phyloP scores from a whole-genome alignment of 2,113 vertebrate genomes.

The Paedocypris sp. region DNA sequence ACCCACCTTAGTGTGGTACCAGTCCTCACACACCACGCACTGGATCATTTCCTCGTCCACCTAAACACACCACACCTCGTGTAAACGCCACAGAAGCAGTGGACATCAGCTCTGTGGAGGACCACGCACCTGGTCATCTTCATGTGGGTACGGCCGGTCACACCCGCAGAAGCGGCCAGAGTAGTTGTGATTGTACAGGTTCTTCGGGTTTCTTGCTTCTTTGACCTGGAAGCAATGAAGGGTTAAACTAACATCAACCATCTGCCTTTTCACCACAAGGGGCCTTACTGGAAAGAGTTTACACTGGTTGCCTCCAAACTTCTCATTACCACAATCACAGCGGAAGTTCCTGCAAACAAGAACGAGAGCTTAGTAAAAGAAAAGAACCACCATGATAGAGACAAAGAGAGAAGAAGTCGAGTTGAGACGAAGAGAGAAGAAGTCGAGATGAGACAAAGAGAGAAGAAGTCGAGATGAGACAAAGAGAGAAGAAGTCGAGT shows the following conservation, averaged over 20 bases:
- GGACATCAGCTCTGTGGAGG: background rate
- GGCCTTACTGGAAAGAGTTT: slow-evolving; percentile 73
- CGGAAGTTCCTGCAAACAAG: slow-evolving; percentile 77
- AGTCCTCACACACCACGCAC: slow-evolving; percentile 90
- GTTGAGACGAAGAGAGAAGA: no score
- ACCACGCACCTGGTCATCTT: slow-evolving; percentile 74
- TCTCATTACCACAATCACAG: slow-evolving; percentile 91
- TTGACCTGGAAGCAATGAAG: slow-evolving; percentile 63
- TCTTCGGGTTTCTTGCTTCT: slow-evolving; percentile 66
- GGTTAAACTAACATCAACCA: background rate
- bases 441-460: no score
- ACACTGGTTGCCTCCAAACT: slow-evolving; percentile 81
- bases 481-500: no score
- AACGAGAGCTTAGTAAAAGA: no score
- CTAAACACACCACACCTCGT: slow-evolving; percentile 44
- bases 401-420: no score
- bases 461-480: no score
- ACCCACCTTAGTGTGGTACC: slow-evolving; percentile 85
- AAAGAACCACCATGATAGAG: no score
- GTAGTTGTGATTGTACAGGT: slow-evolving; percentile 89
- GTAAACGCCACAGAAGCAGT: background rate
- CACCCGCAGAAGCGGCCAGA: slow-evolving; percentile 85
- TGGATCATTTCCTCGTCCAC: slow-evolving; percentile 94
- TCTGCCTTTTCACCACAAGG: background rate
- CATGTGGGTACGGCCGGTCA: slow-evolving; percentile 85